These are phyloP conservation scores for Neodon shergylaensis DNA, from an alignment of 2,113 vertebrate genomes.

Conservation along the genomic window DNA sequence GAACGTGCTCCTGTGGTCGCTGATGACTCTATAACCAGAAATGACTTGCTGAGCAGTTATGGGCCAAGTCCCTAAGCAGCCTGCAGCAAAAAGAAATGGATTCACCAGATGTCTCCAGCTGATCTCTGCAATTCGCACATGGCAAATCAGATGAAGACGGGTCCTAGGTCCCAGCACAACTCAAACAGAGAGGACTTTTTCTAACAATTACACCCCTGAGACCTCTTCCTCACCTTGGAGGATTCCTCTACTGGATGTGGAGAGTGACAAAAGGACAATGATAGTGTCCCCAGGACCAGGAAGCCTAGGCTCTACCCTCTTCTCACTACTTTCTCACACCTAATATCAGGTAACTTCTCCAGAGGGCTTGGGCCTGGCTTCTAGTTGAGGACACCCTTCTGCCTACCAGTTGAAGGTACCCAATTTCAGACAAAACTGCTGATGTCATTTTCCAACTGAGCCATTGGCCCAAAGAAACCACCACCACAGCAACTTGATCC, in stretches of 20 bases:
- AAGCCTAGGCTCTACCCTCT: not conserved
- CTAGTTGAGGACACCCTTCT: not conserved
- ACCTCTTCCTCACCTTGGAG: not conserved
- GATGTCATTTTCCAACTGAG: not conserved
- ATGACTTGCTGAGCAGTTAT: slow-evolving; percentile 56
- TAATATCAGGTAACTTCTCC: not conserved
- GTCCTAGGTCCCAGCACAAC: slow-evolving; percentile 16
- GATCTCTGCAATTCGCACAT: slow-evolving; percentile 48
- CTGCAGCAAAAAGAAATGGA: slow-evolving; percentile 67
- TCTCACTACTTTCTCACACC: not conserved
- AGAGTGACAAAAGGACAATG: slow-evolving; percentile 7
- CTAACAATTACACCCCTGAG: not conserved
- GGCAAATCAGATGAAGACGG: slow-evolving; percentile 7
- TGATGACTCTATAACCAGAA: slow-evolving; percentile 74
- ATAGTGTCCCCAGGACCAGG: not conserved
- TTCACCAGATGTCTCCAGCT: slow-evolving; percentile 71
- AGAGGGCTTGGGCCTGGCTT: not conserved
- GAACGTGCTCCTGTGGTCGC: slow-evolving; percentile 66
- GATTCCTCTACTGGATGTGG: not conserved
- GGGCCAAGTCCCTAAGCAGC: slow-evolving; percentile 61
- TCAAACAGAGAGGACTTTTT: slow-evolving; percentile 18
- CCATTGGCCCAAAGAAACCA: slow-evolving; percentile 54
- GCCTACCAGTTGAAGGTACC: not conserved
- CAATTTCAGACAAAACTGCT: not conserved
- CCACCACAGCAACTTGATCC: slow-evolving; percentile 68